A percentile compares a stretch with the other conserved stretches of the same genome.
These are phyloP conservation scores for Crocuta crocuta DNA, from an alignment of 2,113 vertebrate species.

Conservation along the genomic window DNA sequence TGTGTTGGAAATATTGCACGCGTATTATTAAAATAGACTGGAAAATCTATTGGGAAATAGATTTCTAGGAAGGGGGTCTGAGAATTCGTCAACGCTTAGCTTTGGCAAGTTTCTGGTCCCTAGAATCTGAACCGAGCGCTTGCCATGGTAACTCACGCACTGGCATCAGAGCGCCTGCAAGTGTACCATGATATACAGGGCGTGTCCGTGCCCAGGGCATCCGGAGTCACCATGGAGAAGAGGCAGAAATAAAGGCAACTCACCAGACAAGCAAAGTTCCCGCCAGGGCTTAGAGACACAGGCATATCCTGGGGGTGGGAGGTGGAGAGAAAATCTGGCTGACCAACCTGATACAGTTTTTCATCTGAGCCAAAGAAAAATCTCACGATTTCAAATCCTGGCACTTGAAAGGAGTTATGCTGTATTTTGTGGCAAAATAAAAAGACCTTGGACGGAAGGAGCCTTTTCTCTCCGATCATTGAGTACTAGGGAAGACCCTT, in stretches of 20 bases:
- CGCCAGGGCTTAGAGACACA: neutral
- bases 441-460: neutral
- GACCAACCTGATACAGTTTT: neutral
- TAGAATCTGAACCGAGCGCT: neutral
- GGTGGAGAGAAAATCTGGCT: neutral
- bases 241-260: neutral
- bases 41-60: no score
- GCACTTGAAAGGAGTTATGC: neutral
- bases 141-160: neutral
- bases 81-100: neutral
- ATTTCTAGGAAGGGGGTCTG: neutral
- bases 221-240: neutral
- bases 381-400: neutral
- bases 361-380: conserved; percentile 1
- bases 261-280: neutral
- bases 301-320: neutral
- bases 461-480: neutral
- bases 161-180: neutral
- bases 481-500: neutral
- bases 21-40: neutral
- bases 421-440: neutral
- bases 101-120: neutral
- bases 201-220: neutral
- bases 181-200: no score
- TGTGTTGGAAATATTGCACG: neutral